Conservation (phyloP, 1,140 invertebrate species). For the Lepidurus apus region DNA sequence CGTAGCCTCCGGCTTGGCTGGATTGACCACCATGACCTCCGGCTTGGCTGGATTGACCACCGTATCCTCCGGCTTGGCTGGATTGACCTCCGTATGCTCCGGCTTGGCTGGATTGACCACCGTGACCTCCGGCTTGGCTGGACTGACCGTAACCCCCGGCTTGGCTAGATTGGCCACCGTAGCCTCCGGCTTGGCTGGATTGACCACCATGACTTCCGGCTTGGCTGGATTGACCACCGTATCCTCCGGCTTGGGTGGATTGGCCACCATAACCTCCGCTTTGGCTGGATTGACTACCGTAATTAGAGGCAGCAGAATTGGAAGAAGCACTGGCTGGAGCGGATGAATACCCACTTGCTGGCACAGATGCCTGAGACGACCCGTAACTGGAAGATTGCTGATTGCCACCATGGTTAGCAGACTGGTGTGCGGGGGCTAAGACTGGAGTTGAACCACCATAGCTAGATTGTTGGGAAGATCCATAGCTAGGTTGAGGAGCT, state of each 20-base stretch:
- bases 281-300: not conserved
- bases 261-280: too few relatives aligned
- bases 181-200: too few relatives aligned
- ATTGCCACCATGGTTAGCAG: not conserved
- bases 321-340: not conserved
- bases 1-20: not conserved
- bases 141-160: too few relatives aligned
- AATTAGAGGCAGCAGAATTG: not conserved
- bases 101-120: too few relatives aligned
- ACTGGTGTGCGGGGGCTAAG: not conserved
- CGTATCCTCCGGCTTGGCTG: too few relatives aligned
- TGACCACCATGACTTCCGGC: not conserved
- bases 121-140: too few relatives aligned
- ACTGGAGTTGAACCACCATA: not conserved
- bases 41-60: not conserved
- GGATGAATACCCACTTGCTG: not conserved
- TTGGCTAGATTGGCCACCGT: too few relatives aligned
- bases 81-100: too few relatives aligned
- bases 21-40: not conserved
- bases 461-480: not conserved
- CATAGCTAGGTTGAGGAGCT: not conserved
- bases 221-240: too few relatives aligned
- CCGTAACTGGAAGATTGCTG: not conserved
- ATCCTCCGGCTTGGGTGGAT: too few relatives aligned
- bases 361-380: not conserved